These are phyloP conservation scores for Passerina amoena DNA, from an alignment of 2,113 vertebrate species.

Conservation along the genomic window DNA sequence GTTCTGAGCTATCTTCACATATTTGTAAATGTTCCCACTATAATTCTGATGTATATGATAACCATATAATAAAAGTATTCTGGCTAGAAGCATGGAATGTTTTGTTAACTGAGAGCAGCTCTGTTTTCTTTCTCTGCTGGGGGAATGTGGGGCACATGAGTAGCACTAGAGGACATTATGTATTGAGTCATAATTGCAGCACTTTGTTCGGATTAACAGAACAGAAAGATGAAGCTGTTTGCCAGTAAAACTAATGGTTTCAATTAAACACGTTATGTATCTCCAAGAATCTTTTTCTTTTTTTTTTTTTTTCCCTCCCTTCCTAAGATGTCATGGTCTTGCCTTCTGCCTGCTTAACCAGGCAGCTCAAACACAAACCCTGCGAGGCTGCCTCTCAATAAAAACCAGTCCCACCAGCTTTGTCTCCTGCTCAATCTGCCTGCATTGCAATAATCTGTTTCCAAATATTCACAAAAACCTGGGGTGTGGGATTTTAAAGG, in stretches of 20 bases:
- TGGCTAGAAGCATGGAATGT: constrained; percentile 71
- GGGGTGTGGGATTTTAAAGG: not conserved
- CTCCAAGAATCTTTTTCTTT: not conserved
- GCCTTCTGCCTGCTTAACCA: not conserved
- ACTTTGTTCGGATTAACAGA: constrained; percentile 68
- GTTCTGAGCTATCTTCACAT: constrained; percentile 4
- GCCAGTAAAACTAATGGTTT: constrained; percentile 45
- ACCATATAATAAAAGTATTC: constrained; percentile 84
- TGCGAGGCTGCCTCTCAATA: not conserved
- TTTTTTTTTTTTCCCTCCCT: not conserved
- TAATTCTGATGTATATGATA: constrained; percentile 75
- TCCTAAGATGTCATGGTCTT: not conserved
- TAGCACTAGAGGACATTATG: constrained; percentile 45
- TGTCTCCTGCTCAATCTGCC: not conserved
- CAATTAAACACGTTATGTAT: not conserved
- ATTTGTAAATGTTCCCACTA: constrained; percentile 68
- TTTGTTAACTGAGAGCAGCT: constrained; percentile 43
- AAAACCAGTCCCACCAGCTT: not conserved
- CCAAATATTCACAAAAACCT: not conserved
- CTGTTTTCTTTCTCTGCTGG: constrained; percentile 5
- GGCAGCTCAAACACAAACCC: not conserved
- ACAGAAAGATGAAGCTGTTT: constrained; percentile 54
- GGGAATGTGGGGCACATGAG: not conserved
- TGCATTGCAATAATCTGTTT: not conserved
- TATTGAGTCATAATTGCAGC: constrained; percentile 68